These are phyloP conservation scores for Drosophila cracens DNA, from an alignment of 2,888 invertebrate species.

Conservation along the genomic window DNA sequence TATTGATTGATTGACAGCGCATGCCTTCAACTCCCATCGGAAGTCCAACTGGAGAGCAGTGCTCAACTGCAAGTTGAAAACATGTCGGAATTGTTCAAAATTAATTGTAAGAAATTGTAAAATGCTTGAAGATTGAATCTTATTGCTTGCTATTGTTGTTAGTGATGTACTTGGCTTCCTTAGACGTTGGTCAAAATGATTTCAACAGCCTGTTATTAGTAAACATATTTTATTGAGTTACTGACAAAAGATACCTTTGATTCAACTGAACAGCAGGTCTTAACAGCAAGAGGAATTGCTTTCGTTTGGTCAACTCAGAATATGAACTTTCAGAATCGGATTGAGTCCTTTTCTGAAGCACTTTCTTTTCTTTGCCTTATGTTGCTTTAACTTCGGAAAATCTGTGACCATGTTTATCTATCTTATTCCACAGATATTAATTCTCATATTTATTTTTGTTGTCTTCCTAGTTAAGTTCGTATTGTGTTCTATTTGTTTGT, in stretches of 20 bases:
- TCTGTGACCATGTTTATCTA: too few species aligned
- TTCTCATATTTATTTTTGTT: too few species aligned
- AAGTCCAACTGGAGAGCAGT: background rate
- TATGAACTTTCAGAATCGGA: background rate
- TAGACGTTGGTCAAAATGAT: background rate
- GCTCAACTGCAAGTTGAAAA: background rate
- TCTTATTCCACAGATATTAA: too few species aligned
- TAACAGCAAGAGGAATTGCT: too few species aligned
- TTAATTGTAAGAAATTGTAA: background rate
- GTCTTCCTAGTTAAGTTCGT: too few species aligned
- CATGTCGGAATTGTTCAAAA: background rate
- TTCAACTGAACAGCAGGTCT: background rate
- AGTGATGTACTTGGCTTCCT: background rate
- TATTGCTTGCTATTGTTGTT: background rate
- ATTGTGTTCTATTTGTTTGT: too few species aligned
- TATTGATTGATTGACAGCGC: constrained; percentile 13
- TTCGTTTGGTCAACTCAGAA: background rate
- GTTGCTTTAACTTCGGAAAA: too few species aligned
- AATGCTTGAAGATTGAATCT: background rate
- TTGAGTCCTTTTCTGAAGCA: background rate
- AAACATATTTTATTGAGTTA: constrained; percentile 3
- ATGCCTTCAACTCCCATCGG: background rate
- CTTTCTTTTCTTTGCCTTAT: background rate
- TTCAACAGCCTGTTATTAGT: background rate
- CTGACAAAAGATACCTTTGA: background rate